Conservation (phyloP, 2,888 invertebrate genomes). For the Cinara cedri region DNA sequence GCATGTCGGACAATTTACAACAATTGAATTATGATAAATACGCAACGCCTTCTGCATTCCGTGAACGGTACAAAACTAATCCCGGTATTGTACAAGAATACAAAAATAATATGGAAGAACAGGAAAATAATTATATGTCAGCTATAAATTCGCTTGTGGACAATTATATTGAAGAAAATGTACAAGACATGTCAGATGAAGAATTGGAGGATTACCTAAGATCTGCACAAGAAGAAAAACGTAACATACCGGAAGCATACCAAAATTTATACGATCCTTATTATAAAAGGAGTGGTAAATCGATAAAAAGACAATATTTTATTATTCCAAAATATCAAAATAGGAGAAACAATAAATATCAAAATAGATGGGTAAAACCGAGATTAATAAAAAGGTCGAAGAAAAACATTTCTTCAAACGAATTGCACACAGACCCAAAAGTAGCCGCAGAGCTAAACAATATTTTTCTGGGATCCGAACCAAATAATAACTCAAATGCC, state of each 20-base stretch:
- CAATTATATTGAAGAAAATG: constrained; percentile 47
- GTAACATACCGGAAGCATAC: constrained; percentile 25
- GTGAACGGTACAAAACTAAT: constrained; percentile 59
- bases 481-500: background rate
- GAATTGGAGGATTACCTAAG: constrained; percentile 29
- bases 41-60: constrained; percentile 59
- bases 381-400: constrained; percentile 48
- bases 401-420: constrained; percentile 20
- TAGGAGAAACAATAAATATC: constrained; percentile 18
- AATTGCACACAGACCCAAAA: constrained; percentile 69
- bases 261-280: constrained; percentile 10
- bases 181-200: constrained; percentile 42
- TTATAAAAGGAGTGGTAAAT: background rate
- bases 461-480: constrained; percentile 65
- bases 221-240: constrained; percentile 10
- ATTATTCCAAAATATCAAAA: background rate
- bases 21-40: constrained; percentile 48
- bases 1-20: constrained; percentile 38
- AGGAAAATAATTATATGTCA: constrained; percentile 30
- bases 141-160: constrained; percentile 38
- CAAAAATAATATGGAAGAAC: constrained; percentile 23
- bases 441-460: constrained; percentile 73
- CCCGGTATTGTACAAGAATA: constrained; percentile 45
- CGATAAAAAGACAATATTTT: constrained; percentile 20
- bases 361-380: constrained; percentile 39